These are phyloP conservation scores for Cheilosia soror DNA, from an alignment of 2,888 invertebrate species.

Conservation along the genomic window DNA sequence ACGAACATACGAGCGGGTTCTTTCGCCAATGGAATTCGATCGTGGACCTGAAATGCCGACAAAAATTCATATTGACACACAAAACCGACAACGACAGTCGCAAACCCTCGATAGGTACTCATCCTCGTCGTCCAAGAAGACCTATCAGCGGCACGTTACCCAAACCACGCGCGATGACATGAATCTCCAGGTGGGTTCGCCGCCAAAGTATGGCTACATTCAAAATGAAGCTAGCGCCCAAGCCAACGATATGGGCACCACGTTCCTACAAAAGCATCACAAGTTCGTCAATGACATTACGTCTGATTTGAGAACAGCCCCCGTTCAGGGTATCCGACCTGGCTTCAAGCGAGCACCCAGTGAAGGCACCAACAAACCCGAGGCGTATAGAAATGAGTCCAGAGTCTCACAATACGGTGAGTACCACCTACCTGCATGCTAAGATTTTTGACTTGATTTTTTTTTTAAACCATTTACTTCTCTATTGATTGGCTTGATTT, in stretches of 20 bases:
- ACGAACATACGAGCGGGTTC: conserved; percentile 84
- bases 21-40: conserved; percentile 87
- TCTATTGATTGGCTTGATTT: conserved; percentile 47
- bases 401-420: conserved; percentile 89
- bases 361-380: conserved; percentile 85
- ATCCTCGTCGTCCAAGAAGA: conserved; percentile 72
- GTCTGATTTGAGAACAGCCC: conserved; percentile 85
- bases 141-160: conserved; percentile 73
- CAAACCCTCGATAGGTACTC: conserved; percentile 81
- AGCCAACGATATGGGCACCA: conserved; percentile 88
- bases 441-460: not conserved
- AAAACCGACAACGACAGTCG: conserved; percentile 77
- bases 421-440: conserved; percentile 77
- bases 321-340: conserved; percentile 82
- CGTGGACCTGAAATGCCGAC: conserved; percentile 84
- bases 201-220: conserved; percentile 86
- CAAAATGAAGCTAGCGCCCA: conserved; percentile 84
- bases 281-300: conserved; percentile 88
- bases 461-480: conserved; percentile 5
- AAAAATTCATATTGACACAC: conserved; percentile 80
- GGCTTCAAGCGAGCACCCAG: conserved; percentile 83
- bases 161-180: conserved; percentile 80
- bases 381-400: conserved; percentile 89
- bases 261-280: conserved; percentile 88
- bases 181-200: conserved; percentile 85